Evolutionary conservation across 2,113 vertebrate species (phyloP).

Genomic region (Lates calcarifer): DNA sequence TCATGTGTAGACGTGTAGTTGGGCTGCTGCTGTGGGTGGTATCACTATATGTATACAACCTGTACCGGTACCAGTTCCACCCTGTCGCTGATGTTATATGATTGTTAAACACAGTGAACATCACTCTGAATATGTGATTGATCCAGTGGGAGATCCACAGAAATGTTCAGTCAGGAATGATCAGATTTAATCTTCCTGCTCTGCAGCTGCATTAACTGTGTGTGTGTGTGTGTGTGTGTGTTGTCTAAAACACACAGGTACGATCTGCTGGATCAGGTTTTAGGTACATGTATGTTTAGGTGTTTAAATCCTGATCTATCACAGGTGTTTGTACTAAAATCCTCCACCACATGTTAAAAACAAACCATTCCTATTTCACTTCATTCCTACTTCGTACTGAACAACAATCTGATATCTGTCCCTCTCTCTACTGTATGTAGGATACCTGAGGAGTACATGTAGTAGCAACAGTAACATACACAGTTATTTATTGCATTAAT

Average conservation of each 20-base stretch:
- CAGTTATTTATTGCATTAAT: background rate
- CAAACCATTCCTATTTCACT: background rate
- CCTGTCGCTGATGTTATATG: background rate
- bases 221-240: background rate
- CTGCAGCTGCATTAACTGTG: background rate
- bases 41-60: constrained; percentile 6
- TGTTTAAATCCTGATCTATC: constrained; percentile 9
- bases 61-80: no score
- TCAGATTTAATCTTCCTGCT: background rate
- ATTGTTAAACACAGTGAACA: constrained; percentile 6
- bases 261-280: background rate
- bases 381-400: background rate
- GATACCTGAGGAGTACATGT: background rate
- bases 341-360: background rate
- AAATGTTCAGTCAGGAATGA: background rate
- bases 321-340: background rate
- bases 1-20: constrained; percentile 4
- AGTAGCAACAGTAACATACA: background rate
- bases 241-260: background rate
- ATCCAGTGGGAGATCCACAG: background rate
- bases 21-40: constrained; percentile 9
- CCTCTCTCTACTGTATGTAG: no score
- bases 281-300: background rate
- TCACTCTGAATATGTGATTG: background rate
- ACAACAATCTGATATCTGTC: background rate